Conservation (phyloP, 2,888 invertebrate species). For the Pseudococcus longispinus region DNA sequence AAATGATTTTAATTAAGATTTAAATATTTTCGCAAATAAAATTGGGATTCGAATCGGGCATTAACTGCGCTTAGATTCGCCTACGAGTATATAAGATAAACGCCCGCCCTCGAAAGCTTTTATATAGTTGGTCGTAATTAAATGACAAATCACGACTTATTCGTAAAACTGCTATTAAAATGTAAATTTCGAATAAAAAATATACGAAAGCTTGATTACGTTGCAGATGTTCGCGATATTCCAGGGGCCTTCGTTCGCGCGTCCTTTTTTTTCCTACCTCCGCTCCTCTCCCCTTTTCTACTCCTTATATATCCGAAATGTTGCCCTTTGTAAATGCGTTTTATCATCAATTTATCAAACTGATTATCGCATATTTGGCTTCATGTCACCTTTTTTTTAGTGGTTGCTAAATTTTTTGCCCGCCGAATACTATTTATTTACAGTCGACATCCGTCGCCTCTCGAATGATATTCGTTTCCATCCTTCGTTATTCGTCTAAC, state of each 20-base stretch:
- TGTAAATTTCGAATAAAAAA: slow-evolving; percentile 30
- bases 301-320: background rate
- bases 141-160: slow-evolving; percentile 37
- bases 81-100: slow-evolving; percentile 23
- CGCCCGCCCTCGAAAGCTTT: background rate
- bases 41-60: slow-evolving; percentile 16
- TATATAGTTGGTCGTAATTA: background rate
- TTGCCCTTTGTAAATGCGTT: background rate
- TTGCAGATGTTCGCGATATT: background rate
- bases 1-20: slow-evolving; percentile 41
- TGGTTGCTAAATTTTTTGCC: slow-evolving; percentile 5
- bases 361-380: slow-evolving; percentile 13
- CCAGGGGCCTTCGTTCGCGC: background rate
- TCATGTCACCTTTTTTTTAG: background rate
- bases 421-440: background rate
- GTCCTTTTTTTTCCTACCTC: background rate
- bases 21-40: slow-evolving; percentile 39
- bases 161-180: slow-evolving; percentile 34
- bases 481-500: background rate
- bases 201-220: slow-evolving; percentile 1
- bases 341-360: slow-evolving; percentile 22
- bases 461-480: background rate
- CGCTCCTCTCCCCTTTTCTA: background rate
- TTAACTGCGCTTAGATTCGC: slow-evolving; percentile 27
- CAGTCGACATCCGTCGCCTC: background rate